phyloP scores from a whole-genome alignment of 2,888 invertebrate species.

The Acanthosoma haemorrhoidale region DNA sequence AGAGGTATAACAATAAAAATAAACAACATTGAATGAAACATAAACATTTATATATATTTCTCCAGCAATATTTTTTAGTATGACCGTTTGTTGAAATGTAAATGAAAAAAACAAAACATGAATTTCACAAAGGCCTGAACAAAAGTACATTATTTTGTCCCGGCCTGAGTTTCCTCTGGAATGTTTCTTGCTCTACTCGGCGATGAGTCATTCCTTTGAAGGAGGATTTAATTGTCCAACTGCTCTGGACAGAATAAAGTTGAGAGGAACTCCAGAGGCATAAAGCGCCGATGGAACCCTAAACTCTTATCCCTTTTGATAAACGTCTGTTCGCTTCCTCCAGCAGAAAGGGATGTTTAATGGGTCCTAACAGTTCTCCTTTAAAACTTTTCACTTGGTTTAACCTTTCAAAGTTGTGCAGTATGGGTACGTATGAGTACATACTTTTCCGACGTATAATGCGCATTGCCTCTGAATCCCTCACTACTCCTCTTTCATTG shows the following conservation, averaged over 20 bases:
- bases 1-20: no score
- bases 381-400: background rate
- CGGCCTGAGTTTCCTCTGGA: background rate
- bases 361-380: background rate
- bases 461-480: background rate
- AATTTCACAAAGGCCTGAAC: no score
- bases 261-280: background rate
- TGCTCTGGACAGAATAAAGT: conserved; percentile 3
- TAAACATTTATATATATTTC: no score
- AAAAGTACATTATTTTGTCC: no score
- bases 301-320: conserved; percentile 4
- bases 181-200: background rate
- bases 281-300: conserved; percentile 7
- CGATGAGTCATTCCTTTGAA: background rate
- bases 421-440: no score
- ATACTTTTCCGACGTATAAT: background rate
- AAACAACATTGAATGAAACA: no score
- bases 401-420: no score
- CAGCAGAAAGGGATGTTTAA: background rate
- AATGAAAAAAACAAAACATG: no score
- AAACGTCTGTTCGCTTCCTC: background rate
- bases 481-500: background rate
- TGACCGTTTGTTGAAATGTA: no score
- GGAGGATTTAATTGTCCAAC: conserved; percentile 1
- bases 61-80: no score